phyloP scores from a whole-genome alignment of 1,140 invertebrate genomes.

The Hylaeus volcanicus region DNA sequence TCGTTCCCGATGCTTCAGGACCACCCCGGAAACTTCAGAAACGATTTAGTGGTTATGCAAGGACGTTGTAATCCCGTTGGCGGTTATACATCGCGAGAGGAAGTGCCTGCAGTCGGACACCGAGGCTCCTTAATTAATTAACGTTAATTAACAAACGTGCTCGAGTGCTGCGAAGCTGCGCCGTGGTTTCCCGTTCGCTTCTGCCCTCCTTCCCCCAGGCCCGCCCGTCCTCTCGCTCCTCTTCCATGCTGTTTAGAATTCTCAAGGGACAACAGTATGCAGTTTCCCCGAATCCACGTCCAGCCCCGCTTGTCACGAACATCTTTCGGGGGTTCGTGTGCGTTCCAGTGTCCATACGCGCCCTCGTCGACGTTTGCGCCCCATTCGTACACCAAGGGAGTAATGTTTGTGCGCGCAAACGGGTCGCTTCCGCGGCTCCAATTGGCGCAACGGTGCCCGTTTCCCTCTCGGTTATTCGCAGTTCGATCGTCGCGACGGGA shows the following conservation, averaged over 20 bases:
- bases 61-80: conserved; percentile 62
- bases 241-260: conserved; percentile 34
- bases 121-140: conserved; percentile 77
- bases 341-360: background rate
- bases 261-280: conserved; percentile 27
- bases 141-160: conserved; percentile 77
- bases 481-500: conserved; percentile 9
- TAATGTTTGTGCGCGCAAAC: conserved; percentile 25
- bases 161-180: conserved; percentile 67
- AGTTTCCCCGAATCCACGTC: conserved; percentile 36
- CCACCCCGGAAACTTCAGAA: conserved; percentile 30
- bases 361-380: background rate
- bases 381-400: too few species aligned
- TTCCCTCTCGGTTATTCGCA: background rate
- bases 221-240: background rate
- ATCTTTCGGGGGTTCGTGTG: conserved; percentile 22
- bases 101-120: conserved; percentile 63
- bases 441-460: background rate
- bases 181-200: conserved; percentile 46
- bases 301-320: conserved; percentile 15
- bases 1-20: background rate
- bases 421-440: background rate
- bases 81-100: conserved; percentile 48
- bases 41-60: conserved; percentile 48
- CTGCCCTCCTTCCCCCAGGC: background rate